Evolutionary conservation across 2,113 vertebrate genomes (phyloP), one percentile per base, ranked within the genome.

Genomic region (Rousettus leschenaultii): DNA sequence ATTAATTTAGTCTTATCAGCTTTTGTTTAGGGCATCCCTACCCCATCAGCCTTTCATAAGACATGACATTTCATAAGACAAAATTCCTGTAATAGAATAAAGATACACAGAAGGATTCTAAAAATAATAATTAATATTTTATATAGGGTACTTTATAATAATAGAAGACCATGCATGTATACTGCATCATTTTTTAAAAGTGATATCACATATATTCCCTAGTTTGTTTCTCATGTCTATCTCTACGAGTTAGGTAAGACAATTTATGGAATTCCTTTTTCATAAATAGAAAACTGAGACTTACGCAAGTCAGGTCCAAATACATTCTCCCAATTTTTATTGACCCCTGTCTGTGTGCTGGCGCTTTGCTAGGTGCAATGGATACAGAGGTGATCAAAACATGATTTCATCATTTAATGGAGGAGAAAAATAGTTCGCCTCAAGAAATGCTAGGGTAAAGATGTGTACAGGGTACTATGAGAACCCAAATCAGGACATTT

Each of bases 11-110:
- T 35, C 35, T 86, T n/a, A 53, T 3, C 9, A 53, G 2, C 71
- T 92, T 77, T 94, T 96, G 33, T 91, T 97, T 66, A 75, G 74
- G 43, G 6, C 22, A 75, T 91, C 79, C 35, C 22, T 7, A 95
- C 33, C 11, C 43, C 43, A 21, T 83, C 33, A 10, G 86, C 66
- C 9, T 89, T 92, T 55, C 15, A 51, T 89, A 86, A 73, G 26
- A 95, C 16, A 22, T 11, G 66, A 48, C 71, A 8, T 95, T 61
- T 83, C 83, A 87, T 51, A 70, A 88, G 35, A 79, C 15, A 80
- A 28, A 79, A 7, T 66, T 87, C 10, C 59, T 95, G 2, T 84
- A 43, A 70, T 57, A 88, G 82, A 86, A 57, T 86, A 65, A 91
- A 91, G 48, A 10, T 57, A 71, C 26, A 19, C 15, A 90, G 77